Base-by-base conservation (phyloP, 1,140 invertebrate species). In the Aphidius gifuensis region DNA sequence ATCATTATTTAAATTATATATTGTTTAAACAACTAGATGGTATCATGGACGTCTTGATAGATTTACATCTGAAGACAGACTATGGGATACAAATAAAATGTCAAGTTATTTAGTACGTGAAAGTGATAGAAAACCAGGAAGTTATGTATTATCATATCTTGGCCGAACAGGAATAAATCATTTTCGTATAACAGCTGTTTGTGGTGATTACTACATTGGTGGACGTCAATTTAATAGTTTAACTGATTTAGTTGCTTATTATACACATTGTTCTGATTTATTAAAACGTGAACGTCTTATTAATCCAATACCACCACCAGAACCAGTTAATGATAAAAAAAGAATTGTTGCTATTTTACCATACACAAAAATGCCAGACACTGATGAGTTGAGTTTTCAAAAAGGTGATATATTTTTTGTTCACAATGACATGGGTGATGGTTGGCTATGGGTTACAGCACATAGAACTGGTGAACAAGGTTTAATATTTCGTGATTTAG, bases 381-480 rank as follows among this genome's bases (percentile, higher is more conserved):
- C 95, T 1, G 96, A 98, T 83, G 96, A 98, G 83, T 81, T 98
- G 45, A 97, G 92, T 66, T 98, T 98, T 82, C 92, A 96, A 75
- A 97, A 97, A 81, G 95, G 95, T 7, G 96, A 98, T 76, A 96
- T 97, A 69, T 98, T 98, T 82, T 95, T 97, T 74, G 92, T 98
- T 23, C 94, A 97, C 77, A 98, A 98, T 80, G 95, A 98, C 73
- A 92, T 98, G 88, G 94, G 94, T 42, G 94, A 98, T 77, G 94
- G 94, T 40, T 98, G 96, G 96, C 81, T 97, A 11, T 99, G 96
- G 96, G 94, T 96, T 32, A 97, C 94, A 7, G 93, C 93, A 21
- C 93, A 97, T 79, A 85, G 94, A 69, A 97, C 94, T 43, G 93
- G 94, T 21, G 94, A 97, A 79, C 94, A 97, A 83, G 96, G 96